Evolutionary conservation across 1,140 invertebrate species (phyloP).

Genomic region (Plutomurus gul): DNA sequence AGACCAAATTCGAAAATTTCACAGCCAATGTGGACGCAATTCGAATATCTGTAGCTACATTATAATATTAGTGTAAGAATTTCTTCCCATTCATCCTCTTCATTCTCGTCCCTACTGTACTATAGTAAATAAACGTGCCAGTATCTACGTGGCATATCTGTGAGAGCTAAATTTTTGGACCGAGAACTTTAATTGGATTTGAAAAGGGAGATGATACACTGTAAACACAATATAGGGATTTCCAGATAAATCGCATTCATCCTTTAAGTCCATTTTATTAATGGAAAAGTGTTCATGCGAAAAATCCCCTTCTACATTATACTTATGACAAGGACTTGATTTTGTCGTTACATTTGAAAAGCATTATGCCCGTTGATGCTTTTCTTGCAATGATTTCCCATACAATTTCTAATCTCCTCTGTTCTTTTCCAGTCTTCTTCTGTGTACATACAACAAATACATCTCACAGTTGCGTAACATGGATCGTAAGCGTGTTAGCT

Average conservation of each 20-base stretch:
- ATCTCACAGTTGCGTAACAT: neutral
- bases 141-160: too few species aligned
- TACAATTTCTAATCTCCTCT: neutral
- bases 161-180: slow-evolving; percentile 38
- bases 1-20: neutral
- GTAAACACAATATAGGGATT: slow-evolving; percentile 46
- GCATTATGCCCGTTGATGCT: slow-evolving; percentile 11
- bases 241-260: slow-evolving; percentile 53
- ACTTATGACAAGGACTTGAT: slow-evolving; percentile 24
- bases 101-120: neutral
- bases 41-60: neutral
- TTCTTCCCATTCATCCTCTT: neutral
- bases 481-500: too few species aligned
- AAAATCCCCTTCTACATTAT: slow-evolving; percentile 47
- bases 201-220: slow-evolving; percentile 45
- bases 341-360: slow-evolving; percentile 8
- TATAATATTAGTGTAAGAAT: too few species aligned
- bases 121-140: too few species aligned
- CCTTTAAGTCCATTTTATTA: slow-evolving; percentile 55
- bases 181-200: slow-evolving; percentile 49
- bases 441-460: too few species aligned
- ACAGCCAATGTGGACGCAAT: neutral
- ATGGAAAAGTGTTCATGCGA: slow-evolving; percentile 54
- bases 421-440: neutral
- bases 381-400: slow-evolving; percentile 6